phyloP scores from a whole-genome alignment of 2,888 invertebrate genomes.

The Smittia aterrima region DNA sequence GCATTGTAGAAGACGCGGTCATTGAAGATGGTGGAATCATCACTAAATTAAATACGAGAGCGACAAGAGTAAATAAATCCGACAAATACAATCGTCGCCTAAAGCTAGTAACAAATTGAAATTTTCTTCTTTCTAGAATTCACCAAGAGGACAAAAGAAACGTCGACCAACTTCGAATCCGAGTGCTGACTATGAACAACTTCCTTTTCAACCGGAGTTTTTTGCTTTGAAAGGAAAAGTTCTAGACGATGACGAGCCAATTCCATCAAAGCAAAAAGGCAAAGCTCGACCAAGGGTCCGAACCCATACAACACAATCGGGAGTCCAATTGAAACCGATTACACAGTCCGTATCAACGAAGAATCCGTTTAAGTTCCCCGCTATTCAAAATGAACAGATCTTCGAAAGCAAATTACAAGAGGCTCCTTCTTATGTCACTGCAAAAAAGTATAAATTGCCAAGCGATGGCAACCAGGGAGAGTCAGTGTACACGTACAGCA shows the following conservation, averaged over 20 bases:
- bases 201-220: slow-evolving; percentile 26
- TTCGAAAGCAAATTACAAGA: slow-evolving; percentile 34
- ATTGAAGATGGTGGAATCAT: slow-evolving; percentile 23
- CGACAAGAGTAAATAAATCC: not conserved
- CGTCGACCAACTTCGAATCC: not conserved
- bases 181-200: not conserved
- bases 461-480: not conserved
- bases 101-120: not conserved
- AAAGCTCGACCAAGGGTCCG: not conserved
- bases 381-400: slow-evolving; percentile 35
- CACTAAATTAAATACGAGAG: not conserved
- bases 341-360: not conserved
- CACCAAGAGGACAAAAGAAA: not conserved
- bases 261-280: not conserved
- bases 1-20: slow-evolving; percentile 29
- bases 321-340: not conserved
- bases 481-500: slow-evolving; percentile 16
- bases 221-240: slow-evolving; percentile 39
- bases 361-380: slow-evolving; percentile 24
- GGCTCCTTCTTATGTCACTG: not conserved
- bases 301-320: not conserved
- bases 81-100: not conserved
- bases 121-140: slow-evolving; percentile 14
- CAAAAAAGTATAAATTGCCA: slow-evolving; percentile 3
- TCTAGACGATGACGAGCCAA: not conserved